Conservation (phyloP, 2,113 vertebrate genomes). For the Rana temporaria region DNA sequence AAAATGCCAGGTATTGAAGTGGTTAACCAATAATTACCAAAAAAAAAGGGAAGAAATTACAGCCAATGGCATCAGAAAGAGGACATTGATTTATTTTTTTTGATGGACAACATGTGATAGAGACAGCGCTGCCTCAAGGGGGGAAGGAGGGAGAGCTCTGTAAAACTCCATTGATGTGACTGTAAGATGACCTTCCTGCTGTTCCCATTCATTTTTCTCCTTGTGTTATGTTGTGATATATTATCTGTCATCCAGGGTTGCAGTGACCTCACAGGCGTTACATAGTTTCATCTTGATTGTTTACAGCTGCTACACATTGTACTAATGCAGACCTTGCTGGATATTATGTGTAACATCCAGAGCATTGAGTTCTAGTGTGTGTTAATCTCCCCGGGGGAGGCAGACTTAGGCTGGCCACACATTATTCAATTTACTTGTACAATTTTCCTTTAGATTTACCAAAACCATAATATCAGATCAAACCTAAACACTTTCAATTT, state of each 20-base stretch:
- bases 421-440: too few species aligned
- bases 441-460: too few species aligned
- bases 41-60: background rate
- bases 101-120: background rate
- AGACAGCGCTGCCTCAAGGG: background rate
- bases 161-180: background rate
- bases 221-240: slow-evolving; percentile 31
- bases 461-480: too few species aligned
- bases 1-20: too few species aligned
- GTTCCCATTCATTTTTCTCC: slow-evolving; percentile 6
- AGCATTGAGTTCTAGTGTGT: too few species aligned
- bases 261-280: slow-evolving; percentile 8
- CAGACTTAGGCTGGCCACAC: too few species aligned
- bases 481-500: too few species aligned
- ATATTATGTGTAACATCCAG: too few species aligned
- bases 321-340: background rate
- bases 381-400: too few species aligned
- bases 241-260: slow-evolving; percentile 11
- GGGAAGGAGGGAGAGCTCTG: background rate
- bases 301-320: slow-evolving; percentile 10
- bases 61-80: background rate
- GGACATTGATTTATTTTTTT: background rate
- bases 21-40: too few species aligned
- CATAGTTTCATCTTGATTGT: background rate
- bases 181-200: slow-evolving; percentile 1